Evolutionary conservation across 2,113 vertebrate genomes (phyloP), one percentile per base, ranked within the genome.

Genomic region (Tringa solitaria): DNA sequence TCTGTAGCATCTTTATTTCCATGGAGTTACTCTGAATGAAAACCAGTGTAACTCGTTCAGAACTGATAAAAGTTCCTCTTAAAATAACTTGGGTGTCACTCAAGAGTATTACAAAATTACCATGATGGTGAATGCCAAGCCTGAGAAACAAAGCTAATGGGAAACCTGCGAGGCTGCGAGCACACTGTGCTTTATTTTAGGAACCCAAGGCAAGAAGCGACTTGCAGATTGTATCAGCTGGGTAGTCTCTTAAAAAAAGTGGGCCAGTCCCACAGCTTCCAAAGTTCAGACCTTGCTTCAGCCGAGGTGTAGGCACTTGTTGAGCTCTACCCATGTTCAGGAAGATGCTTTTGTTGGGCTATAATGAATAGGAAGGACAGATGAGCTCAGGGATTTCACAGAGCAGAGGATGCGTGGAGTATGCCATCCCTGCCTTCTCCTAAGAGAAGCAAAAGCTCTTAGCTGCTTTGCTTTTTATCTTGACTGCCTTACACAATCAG

Each of bases 41-140:
- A 95, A 92, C 64, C 35, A 56, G 73, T 41, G 73, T 75, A 81
- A 94, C 86, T 89, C 65, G 89, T 87, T 89, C 57, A 82, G 68
- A 76, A 80, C 48, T 45, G 65, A 69, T 84, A 32, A 86, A 86
- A 78, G 21, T 35, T 94, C 27, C 56, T 81, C n/a, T 80, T 80
- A 63, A 96, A 83, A 48, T 56, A 89, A 78, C 68, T 90, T 35
- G 45, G 48, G 48, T 80, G 30, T 79, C 90, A 46, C 74, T 95
- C 83, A 92, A 87, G 86, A 76, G 53, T 75, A 82, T 56, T 83
- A 56, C 45, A 67, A 59, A 87, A 94, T 78, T 72, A 22, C 35
- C 23, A n/a, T 0, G 1, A 14, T 35, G 17, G 24, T 59, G 80
- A 87, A 74, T 45, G 67, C 65, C 45, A 53, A 81, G 35, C 56